These are phyloP conservation scores for Aporrectodea caliginosa DNA, from an alignment of 1,140 invertebrate species.

Conservation along the genomic window DNA sequence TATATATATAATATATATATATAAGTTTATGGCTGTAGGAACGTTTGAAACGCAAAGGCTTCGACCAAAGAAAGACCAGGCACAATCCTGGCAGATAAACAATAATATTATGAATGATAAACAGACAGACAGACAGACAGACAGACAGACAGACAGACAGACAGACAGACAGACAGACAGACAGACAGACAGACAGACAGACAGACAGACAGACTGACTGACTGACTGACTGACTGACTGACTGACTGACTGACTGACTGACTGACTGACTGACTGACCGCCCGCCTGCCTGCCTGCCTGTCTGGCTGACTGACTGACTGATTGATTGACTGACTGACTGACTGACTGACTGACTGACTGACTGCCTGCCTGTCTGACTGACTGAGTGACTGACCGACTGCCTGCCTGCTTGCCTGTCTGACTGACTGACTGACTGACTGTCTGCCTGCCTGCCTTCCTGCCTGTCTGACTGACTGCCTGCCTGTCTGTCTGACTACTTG, in stretches of 20 bases:
- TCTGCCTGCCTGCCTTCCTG: too few species aligned
- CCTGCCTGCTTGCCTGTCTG: too few species aligned
- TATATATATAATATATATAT: too few species aligned
- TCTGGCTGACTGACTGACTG: not conserved
- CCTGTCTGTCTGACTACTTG: too few species aligned
- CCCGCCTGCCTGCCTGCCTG: not conserved
- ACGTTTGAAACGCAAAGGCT: not conserved
- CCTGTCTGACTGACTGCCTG: too few species aligned
- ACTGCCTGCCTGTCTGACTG: not conserved
- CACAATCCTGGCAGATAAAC: not conserved
- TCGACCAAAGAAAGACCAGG: not conserved
- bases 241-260: conserved; percentile 6
- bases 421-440: too few species aligned
- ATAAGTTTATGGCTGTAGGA: not conserved
- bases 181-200: not conserved
- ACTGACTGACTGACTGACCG: too few species aligned
- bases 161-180: conserved; percentile 1
- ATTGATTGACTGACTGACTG: conserved; percentile 4
- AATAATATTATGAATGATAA: not conserved
- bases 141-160: not conserved
- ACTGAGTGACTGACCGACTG: not conserved
- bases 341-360: conserved; percentile 1
- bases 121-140: not conserved
- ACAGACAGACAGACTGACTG: not conserved
- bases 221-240: conserved; percentile 6